Conservation (phyloP, 2,888 invertebrate genomes). For the Dendrolimus houi region DNA sequence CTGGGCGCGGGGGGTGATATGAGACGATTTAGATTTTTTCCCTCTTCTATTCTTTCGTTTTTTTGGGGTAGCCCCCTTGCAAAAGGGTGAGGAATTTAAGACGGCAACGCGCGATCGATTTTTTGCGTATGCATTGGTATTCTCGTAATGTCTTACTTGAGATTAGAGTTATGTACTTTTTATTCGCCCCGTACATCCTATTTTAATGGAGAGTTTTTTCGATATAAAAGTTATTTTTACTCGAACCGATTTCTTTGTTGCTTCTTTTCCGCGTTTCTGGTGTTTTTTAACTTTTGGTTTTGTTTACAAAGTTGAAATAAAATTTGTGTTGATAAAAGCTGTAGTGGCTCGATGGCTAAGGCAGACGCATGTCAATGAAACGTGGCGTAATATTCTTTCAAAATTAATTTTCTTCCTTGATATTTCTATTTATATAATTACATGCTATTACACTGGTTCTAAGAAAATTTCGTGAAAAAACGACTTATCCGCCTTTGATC, state of each 20-base stretch:
- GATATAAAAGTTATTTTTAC: constrained; percentile 4
- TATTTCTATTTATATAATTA: too few species aligned
- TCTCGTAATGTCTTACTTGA: constrained; percentile 74
- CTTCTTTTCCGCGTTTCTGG: too few species aligned
- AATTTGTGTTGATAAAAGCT: too few species aligned
- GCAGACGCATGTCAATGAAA: too few species aligned
- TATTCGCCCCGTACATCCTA: constrained; percentile 5
- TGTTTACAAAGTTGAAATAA: too few species aligned
- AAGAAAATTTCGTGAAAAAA: too few species aligned
- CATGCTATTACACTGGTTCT: too few species aligned
- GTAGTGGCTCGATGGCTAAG: too few species aligned
- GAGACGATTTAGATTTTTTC: constrained; percentile 78
- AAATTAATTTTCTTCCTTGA: too few species aligned
- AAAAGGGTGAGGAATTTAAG: constrained; percentile 77
- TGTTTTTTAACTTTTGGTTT: too few species aligned
- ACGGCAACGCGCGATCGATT: constrained; percentile 71
- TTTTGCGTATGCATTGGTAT: constrained; percentile 76
- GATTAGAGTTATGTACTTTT: constrained; percentile 70
- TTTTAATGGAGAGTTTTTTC: constrained; percentile 13
- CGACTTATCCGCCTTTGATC: too few species aligned
- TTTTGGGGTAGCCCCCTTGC: constrained; percentile 73
- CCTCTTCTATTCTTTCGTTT: constrained; percentile 76
- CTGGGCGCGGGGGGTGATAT: constrained; percentile 58
- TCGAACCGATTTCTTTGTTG: neutral
- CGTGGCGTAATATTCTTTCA: too few species aligned